Conservation (phyloP, 2,113 vertebrate species). For the Gymnobelideus leadbeateri region DNA sequence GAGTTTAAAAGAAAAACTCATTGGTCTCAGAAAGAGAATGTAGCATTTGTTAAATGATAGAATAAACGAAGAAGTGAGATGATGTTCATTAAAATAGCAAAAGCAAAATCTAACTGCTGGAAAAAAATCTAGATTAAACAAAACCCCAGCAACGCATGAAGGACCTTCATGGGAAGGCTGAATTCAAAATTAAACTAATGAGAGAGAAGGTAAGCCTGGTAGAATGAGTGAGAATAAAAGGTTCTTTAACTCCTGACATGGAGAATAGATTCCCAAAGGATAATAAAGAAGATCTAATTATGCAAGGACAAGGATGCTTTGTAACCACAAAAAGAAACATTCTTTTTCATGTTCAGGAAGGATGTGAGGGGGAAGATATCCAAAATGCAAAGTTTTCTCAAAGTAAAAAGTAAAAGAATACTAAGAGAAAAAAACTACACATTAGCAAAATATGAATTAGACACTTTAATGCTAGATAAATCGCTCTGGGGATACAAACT, state of each 20-base stretch:
- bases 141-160: constrained; percentile 59
- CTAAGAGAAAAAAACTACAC: neutral
- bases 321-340: constrained; percentile 34
- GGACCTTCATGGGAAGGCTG: constrained; percentile 17
- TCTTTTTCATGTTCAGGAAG: constrained; percentile 19
- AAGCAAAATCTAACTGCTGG: neutral
- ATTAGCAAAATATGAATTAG: neutral
- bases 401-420: neutral
- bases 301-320: constrained; percentile 41
- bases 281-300: constrained; percentile 52
- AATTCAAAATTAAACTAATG: constrained; percentile 66
- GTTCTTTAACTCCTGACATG: constrained; percentile 53
- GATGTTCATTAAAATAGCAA: neutral
- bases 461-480: constrained; percentile 24
- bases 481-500: neutral
- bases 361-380: neutral
- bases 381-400: constrained; percentile 36
- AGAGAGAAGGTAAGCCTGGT: neutral
- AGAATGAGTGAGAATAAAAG: constrained; percentile 64
- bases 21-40: neutral
- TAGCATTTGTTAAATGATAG: constrained; percentile 18
- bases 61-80: neutral
- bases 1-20: constrained; percentile 33
- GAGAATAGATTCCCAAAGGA: constrained; percentile 28
- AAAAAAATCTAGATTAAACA: constrained; percentile 41